A percentile compares a stretch with the other conserved stretches of the same genome.
phyloP scores from a whole-genome alignment of 2,113 vertebrate species.

The Petromus typicus region DNA sequence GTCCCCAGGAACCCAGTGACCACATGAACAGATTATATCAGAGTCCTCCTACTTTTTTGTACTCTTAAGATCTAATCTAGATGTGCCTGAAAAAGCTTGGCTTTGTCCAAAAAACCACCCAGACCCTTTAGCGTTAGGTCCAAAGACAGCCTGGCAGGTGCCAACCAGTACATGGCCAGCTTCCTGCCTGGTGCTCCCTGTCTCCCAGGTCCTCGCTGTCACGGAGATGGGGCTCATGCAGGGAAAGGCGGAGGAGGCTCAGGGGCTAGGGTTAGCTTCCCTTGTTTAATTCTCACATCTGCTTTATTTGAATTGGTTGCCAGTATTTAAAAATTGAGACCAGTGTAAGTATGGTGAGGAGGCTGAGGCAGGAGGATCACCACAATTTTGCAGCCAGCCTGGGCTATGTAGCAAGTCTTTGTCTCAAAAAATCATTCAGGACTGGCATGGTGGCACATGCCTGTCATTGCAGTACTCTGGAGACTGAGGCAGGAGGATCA shows the following conservation, averaged over 20 bases:
- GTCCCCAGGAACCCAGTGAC: neutral
- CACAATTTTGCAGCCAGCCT: neutral
- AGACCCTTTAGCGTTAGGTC: neutral
- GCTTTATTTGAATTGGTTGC: neutral
- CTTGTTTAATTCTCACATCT: neutral
- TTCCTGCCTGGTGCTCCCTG: neutral
- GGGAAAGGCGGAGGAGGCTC: too few relatives aligned
- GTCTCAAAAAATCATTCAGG: neutral
- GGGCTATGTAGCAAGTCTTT: too few relatives aligned
- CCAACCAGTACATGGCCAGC: neutral
- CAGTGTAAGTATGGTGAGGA: neutral
- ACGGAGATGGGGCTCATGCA: neutral
- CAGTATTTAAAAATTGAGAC: neutral
- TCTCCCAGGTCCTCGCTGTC: neutral
- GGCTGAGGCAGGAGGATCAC: neutral
- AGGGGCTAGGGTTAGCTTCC: neutral
- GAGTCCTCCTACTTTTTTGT: neutral
- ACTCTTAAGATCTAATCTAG: neutral
- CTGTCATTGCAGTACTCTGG: neutral
- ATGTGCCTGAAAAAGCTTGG: neutral
- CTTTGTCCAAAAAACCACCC: neutral
- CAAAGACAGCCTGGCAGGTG: neutral
- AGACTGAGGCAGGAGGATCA: neutral
- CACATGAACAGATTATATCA: neutral
- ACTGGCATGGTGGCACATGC: neutral